Conservation (phyloP, 2,113 vertebrate genomes). For the Calyptommatus sinebrachiatus region DNA sequence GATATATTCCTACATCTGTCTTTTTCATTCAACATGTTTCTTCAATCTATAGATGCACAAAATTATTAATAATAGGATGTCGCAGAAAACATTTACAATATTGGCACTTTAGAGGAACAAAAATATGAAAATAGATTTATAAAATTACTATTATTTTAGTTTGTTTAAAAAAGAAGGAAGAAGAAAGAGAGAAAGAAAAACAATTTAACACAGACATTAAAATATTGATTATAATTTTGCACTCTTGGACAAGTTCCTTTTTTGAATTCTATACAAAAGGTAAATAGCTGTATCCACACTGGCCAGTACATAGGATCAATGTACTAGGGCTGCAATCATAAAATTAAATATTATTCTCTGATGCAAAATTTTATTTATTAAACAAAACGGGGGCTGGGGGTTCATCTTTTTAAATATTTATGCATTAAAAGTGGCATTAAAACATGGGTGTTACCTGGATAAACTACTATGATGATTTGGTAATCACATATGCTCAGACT, state of each 20-base stretch:
- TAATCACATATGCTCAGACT: no score
- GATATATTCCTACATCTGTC: background rate
- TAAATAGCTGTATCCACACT: no score
- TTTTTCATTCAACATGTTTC: background rate
- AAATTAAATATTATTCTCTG: no score
- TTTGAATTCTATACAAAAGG: background rate
- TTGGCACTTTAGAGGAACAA: background rate
- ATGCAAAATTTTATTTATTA: no score
- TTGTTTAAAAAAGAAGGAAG: background rate
- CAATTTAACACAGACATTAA: conserved; percentile 3
- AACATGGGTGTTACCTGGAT: no score
- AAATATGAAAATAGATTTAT: background rate
- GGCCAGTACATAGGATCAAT: no score
- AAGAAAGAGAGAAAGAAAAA: no score
- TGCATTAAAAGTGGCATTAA: no score
- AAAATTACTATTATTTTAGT: background rate
- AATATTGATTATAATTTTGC: conserved; percentile 1
- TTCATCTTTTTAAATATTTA: no score
- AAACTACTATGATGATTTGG: no score
- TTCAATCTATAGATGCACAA: background rate
- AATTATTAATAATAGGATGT: background rate
- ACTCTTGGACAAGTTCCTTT: background rate
- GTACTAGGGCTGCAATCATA: no score
- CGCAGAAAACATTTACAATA: background rate
- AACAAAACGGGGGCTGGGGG: no score